Evolutionary conservation across 2,113 vertebrate species (phyloP).

Genomic region (Dryoscopus gambensis): DNA sequence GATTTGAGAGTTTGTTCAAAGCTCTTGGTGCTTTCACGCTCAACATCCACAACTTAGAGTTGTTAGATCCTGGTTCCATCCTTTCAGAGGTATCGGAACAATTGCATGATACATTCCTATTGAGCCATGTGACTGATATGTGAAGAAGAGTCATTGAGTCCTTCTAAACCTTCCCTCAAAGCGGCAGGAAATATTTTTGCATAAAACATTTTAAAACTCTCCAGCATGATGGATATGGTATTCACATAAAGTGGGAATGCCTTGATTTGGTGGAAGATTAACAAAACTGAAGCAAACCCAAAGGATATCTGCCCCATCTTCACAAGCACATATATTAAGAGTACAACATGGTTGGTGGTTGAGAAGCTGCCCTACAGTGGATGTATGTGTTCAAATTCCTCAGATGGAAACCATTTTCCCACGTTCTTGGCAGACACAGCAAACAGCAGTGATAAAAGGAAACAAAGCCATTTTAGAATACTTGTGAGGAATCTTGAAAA

Average conservation of each 20-base stretch:
- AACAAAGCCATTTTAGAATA: neutral
- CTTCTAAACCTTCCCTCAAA: neutral
- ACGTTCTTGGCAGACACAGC: neutral
- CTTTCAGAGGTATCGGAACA: neutral
- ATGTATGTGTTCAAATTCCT: neutral
- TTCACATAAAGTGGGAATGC: neutral
- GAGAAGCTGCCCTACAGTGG: neutral
- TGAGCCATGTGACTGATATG: fast-evolving
- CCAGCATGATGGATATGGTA: neutral
- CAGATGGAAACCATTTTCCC: neutral
- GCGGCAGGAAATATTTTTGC: neutral
- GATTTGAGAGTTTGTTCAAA: neutral
- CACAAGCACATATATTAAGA: neutral
- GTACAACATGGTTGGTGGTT: neutral
- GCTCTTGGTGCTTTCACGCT: neutral
- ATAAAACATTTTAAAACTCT: neutral
- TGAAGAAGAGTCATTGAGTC: neutral
- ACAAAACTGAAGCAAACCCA: neutral
- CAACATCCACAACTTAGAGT: neutral
- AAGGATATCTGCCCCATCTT: neutral
- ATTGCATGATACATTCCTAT: neutral
- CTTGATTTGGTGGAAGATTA: neutral
- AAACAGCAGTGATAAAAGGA: neutral
- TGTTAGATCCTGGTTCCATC: neutral
- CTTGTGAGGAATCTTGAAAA: neutral